Conservation (phyloP, 2,888 invertebrate genomes). For the Scaptomyza flava region DNA sequence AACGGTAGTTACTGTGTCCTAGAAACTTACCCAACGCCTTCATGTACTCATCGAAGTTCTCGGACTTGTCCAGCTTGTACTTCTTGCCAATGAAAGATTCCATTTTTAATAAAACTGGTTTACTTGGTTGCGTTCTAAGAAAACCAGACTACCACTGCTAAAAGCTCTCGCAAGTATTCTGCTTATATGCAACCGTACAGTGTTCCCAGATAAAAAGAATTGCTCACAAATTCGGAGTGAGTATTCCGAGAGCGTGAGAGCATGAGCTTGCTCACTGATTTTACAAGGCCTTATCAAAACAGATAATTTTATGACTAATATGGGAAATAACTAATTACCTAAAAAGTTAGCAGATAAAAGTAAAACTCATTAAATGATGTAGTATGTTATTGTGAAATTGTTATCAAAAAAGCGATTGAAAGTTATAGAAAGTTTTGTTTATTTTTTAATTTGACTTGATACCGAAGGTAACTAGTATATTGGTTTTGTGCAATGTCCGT, state of each 20-base stretch:
- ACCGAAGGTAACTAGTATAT: too few relatives aligned
- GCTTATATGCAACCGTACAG: conserved; percentile 45
- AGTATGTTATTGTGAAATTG: neutral
- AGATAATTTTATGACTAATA: conserved; percentile 26
- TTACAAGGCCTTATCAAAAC: conserved; percentile 31
- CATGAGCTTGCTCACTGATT: conserved; percentile 1
- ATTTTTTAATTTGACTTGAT: too few relatives aligned
- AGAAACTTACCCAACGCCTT: conserved; percentile 91
- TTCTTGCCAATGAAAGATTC: conserved; percentile 87
- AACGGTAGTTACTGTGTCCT: neutral
- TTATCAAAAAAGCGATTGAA: too few relatives aligned
- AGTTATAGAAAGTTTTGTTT: too few relatives aligned
- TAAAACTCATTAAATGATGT: neutral
- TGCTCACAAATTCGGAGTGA: conserved; percentile 24
- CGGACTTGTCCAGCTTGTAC: conserved; percentile 91
- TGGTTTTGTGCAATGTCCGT: too few relatives aligned
- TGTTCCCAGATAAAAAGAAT: conserved; percentile 32
- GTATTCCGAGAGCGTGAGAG: neutral
- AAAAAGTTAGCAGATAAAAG: conserved; percentile 4
- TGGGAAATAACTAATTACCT: conserved; percentile 5
- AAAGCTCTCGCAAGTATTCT: conserved; percentile 40
- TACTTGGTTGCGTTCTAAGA: conserved; percentile 24
- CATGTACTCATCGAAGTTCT: conserved; percentile 96
- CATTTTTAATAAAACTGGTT: conserved; percentile 65
- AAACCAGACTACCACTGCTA: conserved; percentile 37